Base-by-base conservation (phyloP, 2,888 invertebrate genomes). In the Drosophila ochracea region DNA sequence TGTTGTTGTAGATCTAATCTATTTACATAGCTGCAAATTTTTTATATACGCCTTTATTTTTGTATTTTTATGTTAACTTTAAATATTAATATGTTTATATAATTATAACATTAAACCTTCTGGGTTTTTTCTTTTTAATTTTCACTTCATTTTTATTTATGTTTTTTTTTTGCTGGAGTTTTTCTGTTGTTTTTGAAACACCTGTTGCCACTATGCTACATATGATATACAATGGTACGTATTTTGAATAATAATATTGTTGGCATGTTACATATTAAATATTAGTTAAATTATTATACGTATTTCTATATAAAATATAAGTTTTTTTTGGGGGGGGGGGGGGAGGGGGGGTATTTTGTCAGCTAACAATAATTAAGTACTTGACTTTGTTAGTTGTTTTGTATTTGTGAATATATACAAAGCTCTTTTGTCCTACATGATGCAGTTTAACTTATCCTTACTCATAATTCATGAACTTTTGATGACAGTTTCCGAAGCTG, bases 121-220 rank as follows among this genome's bases (percentile, higher is more conserved):
- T 25, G 28, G 13, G 19, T 49, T 33, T 25, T 30, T 25, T 49
- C 41, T 6, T 41, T 4, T 55, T 59, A 43, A 19, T 58, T 41
- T 65, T 49, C 7, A 1, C 0, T 30, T 30, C 0, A 30, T 31
- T 60, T 64, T 25, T 39, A 25, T 37, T 30, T 25, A 3, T 7
- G 37, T 28, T 28, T 7, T 6, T 65, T 55, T 35, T 64, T 19
- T 65, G 11, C 33, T 57, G 53, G 68, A n/a, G 43, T 43, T 73
- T 63, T 61, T 47, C 68, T 72, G 55, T 52, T 78, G 89, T 83
- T 87, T 87, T 84, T 88, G 88, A 89, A 88, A 89, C 87, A 89
- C 89, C 78, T 83, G 63, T 79, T 84, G 67, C 72, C 55, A 64
- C 83, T 85, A 85, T 83, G 53, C 86, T 85, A 88, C 67, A 61